Percentiles rank a stretch among this genome's conserved stretches.
phyloP scores from a whole-genome alignment of 2,113 vertebrate species.

The Typhlomys cinereus region DNA sequence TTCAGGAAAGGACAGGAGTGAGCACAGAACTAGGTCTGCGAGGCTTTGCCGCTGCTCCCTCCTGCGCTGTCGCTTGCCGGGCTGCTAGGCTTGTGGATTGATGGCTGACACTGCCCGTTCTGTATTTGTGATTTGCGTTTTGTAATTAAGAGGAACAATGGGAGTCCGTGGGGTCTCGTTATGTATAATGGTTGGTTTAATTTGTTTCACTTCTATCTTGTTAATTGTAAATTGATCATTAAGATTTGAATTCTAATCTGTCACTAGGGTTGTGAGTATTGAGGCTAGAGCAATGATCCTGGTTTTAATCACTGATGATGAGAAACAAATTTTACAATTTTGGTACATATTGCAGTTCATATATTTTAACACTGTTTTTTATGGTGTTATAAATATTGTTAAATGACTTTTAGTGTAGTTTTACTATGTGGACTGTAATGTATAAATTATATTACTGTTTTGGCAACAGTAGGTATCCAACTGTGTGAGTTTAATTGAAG shows the following conservation, averaged over 20 bases:
- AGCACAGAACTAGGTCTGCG: not conserved
- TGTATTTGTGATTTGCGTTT: constrained; percentile 88
- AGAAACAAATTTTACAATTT: constrained; percentile 92
- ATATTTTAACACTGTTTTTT: constrained; percentile 91
- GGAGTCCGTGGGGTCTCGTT: constrained; percentile 88
- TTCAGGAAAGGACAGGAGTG: constrained; percentile 40
- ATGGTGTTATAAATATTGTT: constrained; percentile 92
- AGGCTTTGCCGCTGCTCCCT: constrained; percentile 54
- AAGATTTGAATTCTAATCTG: constrained; percentile 92
- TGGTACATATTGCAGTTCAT: constrained; percentile 91
- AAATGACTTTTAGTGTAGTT: constrained; percentile 91
- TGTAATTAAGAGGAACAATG: constrained; percentile 92
- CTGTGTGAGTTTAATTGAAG: constrained; percentile 91
- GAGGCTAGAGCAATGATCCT: constrained; percentile 88
- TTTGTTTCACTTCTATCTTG: constrained; percentile 93
- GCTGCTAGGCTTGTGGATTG: constrained; percentile 83
- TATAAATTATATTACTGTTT: constrained; percentile 91
- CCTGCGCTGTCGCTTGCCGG: constrained; percentile 79
- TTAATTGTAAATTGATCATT: constrained; percentile 94
- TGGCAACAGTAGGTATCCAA: constrained; percentile 89
- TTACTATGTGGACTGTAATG: constrained; percentile 90
- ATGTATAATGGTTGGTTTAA: constrained; percentile 92
- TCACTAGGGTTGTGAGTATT: constrained; percentile 89
- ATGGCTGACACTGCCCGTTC: constrained; percentile 85
- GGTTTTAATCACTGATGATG: constrained; percentile 91